Base-by-base conservation (phyloP, 2,888 invertebrate species). In the Epirrita christyi region DNA sequence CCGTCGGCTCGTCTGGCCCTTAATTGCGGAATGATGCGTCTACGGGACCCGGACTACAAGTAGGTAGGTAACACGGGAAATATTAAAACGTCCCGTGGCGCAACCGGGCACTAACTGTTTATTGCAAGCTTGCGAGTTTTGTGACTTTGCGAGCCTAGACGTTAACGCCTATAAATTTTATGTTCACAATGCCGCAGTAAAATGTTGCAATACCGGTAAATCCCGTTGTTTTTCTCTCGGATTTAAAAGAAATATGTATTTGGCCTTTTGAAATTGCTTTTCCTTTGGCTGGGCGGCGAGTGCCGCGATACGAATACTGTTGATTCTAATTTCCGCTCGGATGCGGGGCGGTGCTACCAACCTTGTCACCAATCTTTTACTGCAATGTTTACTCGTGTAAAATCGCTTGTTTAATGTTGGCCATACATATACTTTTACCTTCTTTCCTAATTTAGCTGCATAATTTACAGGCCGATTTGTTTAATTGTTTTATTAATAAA, bases 151-250 rank as follows among this genome's bases (percentile, higher is more conserved):
- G 78, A 82, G 79, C 59, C 54, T 59, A 83, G 81, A 85, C 83
- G 85, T 86, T 86, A 88, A 83, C 81, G 83, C 77, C 84, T 83
- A 87, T 89, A 88, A 88, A 88, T 83, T 89, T 88, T 85, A 88
- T 82, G 81, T 81, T 85, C 81, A 82, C 84, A 86, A 85, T 80
- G 78, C 78, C 72, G 78, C 80, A 80, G 80, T 88, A 88, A 87
- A 89, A 86, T 81, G 85, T 85, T 86, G 84, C 85, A 83, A 84
- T 88, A 85, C 83, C 80, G 83, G 79, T 78, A 82, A 86, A 86
- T 81, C 80, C 78, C 71, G 75, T 81, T 83, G 81, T 80, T 83
- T 83, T 83, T 81, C 77, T 76, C 59, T 77, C 66, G 73, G 75
- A 80, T 83, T 80, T 80, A 72, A 64, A 78, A 75, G 73, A 74